Evolutionary conservation across 2,113 vertebrate genomes (phyloP), one percentile per base, ranked within the genome.

Genomic region (Platichthys flesus): DNA sequence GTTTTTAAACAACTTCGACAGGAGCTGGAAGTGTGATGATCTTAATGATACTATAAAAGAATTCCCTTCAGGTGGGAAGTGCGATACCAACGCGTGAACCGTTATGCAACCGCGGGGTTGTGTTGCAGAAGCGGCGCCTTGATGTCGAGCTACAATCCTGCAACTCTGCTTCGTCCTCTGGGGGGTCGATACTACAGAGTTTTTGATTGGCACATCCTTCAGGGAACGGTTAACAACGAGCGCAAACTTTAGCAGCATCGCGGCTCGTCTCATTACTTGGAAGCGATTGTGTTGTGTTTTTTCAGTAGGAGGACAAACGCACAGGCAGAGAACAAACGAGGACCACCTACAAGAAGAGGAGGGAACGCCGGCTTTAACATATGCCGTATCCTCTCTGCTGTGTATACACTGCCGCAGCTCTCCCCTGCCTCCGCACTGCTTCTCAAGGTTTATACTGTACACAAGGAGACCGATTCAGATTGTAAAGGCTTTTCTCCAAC

Each of bases 301-400:
- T 81, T 77, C 62, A 83, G 85, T 72, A 61, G 86, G 66, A 85
- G 69, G 76, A 87, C 84, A 88, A 81, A 85, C 76, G 77, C 79
- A 74, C 65, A 71, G 31, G 52, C 66, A n/a, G 71, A 72, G 68
- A 89, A 85, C 78, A 90, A 87, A 87, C 71, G 81, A 85, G 80
- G 84, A 80, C 85, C 80, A 82, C 82, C 81, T 79, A 85, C 86
- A 88, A 67, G 52, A 79, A 88, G 65, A 81, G 51, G 35, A 71
- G 54, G 69, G 76, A 87, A 79, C 28, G 20, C 31, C 72, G 82
- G 71, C 24, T 77, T 86, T 92, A 90, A 89, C 84, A 89, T 72
- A 31, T 57, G n/a, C 55, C 37, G 3, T 60, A 67, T 72, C 69
- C 73, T 81, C 78, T 90, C 57, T 49, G 52, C 67, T 66, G 64